Conservation (phyloP, 2,888 invertebrate genomes). For the Hybos culiciformis region DNA sequence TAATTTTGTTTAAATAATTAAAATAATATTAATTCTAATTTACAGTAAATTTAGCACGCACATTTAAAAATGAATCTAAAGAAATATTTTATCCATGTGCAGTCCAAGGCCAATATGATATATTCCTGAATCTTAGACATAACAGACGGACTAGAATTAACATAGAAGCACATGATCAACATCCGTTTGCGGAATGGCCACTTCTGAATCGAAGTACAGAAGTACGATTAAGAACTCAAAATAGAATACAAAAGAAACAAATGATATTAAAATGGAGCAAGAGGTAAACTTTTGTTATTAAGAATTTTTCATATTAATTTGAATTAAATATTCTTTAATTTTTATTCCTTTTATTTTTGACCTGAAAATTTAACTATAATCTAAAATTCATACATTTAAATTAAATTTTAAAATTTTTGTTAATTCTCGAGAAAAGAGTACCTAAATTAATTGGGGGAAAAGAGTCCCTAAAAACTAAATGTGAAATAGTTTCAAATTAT, state of each 20-base stretch:
- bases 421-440: neutral
- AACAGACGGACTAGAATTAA: slow-evolving; percentile 24
- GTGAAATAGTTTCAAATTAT: neutral
- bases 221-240: slow-evolving; percentile 30
- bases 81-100: slow-evolving; percentile 31
- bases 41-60: too few species aligned
- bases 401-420: too few species aligned
- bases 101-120: slow-evolving; percentile 30
- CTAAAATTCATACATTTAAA: too few species aligned
- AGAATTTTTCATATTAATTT: too few species aligned
- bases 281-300: slow-evolving; percentile 17
- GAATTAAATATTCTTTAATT: too few species aligned
- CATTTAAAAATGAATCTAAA: slow-evolving; percentile 19
- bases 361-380: too few species aligned
- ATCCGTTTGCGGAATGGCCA: slow-evolving; percentile 31
- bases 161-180: slow-evolving; percentile 27
- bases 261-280: slow-evolving; percentile 35
- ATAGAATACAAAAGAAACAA: slow-evolving; percentile 33
- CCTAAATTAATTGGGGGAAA: neutral
- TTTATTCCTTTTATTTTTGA: too few species aligned
- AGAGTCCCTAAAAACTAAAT: neutral
- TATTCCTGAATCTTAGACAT: slow-evolving; percentile 27
- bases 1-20: neutral
- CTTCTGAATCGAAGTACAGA: slow-evolving; percentile 31
- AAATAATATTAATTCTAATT: neutral